These are phyloP conservation scores for Picus viridis DNA, from an alignment of 2,797 vertebrate species.

Conservation along the genomic window DNA sequence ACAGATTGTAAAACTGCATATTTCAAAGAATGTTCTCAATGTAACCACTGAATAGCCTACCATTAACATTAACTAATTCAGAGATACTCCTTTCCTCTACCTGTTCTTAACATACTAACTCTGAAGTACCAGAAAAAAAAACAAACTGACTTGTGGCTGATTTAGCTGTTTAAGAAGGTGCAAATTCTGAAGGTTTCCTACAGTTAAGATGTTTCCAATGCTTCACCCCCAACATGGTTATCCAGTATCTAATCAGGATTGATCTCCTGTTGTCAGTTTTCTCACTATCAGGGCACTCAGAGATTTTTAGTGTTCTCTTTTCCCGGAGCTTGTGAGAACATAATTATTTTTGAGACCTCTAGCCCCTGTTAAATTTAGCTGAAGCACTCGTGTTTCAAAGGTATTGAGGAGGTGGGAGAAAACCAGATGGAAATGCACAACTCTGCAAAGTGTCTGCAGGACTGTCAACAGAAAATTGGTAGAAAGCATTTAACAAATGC, in stretches of 20 bases:
- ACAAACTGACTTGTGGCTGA: not conserved
- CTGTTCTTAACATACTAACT: not conserved
- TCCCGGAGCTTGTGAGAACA: not conserved
- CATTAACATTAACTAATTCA: too few species aligned
- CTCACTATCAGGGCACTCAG: not conserved
- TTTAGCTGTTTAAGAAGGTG: not conserved
- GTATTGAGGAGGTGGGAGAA: not conserved
- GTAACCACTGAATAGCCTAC: not conserved
- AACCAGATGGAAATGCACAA: not conserved
- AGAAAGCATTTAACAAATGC: not conserved
- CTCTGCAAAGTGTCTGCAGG: not conserved
- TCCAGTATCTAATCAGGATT: not conserved
- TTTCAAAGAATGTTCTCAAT: not conserved
- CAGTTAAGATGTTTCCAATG: not conserved
- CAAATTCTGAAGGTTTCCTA: not conserved
- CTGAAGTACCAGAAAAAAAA: not conserved
- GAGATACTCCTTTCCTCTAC: not conserved
- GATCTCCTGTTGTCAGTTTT: not conserved
- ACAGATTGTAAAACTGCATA: not conserved
- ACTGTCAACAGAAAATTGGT: not conserved
- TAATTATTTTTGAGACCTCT: conserved; percentile 6
- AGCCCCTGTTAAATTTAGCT: not conserved
- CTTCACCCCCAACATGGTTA: not conserved
- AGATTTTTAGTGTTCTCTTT: not conserved
- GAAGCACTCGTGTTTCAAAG: not conserved